A percentile compares a stretch with the other conserved stretches of the same genome.
phyloP scores from a whole-genome alignment of 2,113 vertebrate species.

The Puffinus mauretanicus region DNA sequence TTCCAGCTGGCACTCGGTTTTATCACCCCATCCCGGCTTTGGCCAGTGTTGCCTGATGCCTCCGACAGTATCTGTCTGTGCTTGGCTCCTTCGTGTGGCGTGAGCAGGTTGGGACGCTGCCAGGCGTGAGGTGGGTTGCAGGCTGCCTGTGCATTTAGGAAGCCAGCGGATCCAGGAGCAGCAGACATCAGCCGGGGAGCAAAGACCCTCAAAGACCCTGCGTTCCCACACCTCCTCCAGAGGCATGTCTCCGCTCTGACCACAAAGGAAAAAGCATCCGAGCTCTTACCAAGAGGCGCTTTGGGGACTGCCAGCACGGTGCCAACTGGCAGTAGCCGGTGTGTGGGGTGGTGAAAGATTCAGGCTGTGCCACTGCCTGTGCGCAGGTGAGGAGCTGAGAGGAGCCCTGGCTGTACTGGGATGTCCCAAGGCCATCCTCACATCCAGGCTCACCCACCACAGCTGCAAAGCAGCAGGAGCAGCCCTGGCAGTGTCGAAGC shows the following conservation, averaged over 20 bases:
- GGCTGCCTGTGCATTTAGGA: neutral
- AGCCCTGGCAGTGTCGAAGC: neutral
- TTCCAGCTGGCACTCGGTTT: neutral
- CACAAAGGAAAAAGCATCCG: neutral
- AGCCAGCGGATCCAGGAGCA: neutral
- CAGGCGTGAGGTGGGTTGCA: neutral
- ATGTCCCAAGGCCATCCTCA: neutral
- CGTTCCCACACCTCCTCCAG: neutral
- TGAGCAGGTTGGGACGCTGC: neutral
- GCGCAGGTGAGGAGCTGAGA: neutral
- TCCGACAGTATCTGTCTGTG: neutral
- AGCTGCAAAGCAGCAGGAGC: neutral
- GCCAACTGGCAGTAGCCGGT: fast-evolving
- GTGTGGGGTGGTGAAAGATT: neutral
- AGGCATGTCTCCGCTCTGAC: neutral
- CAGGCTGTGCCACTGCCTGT: neutral
- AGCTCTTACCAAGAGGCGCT: neutral
- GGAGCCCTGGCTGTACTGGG: neutral
- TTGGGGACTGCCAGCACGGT: neutral
- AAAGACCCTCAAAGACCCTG: neutral
- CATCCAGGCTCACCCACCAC: neutral
- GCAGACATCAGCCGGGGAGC: neutral
- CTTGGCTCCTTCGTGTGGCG: fast-evolving
- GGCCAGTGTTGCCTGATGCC: neutral
- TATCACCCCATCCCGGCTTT: neutral